phyloP scores from a whole-genome alignment of 2,113 vertebrate species.

The Dipodomys spectabilis region DNA sequence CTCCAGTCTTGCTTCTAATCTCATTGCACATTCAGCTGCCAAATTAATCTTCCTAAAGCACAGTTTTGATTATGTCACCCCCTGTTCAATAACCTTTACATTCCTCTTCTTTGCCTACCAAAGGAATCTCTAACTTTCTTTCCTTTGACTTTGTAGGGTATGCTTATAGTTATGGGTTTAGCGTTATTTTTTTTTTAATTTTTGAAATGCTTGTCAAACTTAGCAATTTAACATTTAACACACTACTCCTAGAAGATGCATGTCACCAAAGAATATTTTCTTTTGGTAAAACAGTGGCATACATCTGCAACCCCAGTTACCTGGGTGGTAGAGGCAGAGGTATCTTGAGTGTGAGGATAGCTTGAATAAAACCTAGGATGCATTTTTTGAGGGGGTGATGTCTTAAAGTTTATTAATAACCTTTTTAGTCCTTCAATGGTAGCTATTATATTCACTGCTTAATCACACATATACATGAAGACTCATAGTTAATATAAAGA shows the following conservation, averaged over 20 bases:
- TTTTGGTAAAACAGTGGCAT: neutral
- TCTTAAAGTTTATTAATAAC: neutral
- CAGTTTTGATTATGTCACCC: conserved; percentile 66
- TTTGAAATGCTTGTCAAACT: conserved; percentile 25
- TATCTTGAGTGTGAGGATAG: too few relatives aligned
- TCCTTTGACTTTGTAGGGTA: conserved; percentile 34
- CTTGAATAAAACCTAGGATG: neutral
- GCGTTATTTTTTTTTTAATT: conserved; percentile 40
- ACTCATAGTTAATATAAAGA: neutral
- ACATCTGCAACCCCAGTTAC: neutral
- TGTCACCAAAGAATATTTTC: neutral
- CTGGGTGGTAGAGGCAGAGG: neutral
- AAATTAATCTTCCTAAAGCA: conserved; percentile 74
- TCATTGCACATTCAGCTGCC: conserved; percentile 43
- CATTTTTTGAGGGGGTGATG: neutral
- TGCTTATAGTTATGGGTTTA: conserved; percentile 29
- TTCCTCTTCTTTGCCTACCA: conserved; percentile 59
- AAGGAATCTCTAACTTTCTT: conserved; percentile 52
- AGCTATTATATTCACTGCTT: neutral
- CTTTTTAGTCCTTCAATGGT: neutral
- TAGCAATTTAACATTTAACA: neutral
- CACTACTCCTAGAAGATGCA: neutral
- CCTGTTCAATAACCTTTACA: conserved; percentile 68
- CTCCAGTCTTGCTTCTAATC: conserved; percentile 59
- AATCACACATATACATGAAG: neutral